Percentiles rank a stretch among this genome's conserved stretches.
Conservation (phyloP, 30 jellyfish, hydroid and myxozoan species). For the Hydractinia symbiolongicarpus region DNA sequence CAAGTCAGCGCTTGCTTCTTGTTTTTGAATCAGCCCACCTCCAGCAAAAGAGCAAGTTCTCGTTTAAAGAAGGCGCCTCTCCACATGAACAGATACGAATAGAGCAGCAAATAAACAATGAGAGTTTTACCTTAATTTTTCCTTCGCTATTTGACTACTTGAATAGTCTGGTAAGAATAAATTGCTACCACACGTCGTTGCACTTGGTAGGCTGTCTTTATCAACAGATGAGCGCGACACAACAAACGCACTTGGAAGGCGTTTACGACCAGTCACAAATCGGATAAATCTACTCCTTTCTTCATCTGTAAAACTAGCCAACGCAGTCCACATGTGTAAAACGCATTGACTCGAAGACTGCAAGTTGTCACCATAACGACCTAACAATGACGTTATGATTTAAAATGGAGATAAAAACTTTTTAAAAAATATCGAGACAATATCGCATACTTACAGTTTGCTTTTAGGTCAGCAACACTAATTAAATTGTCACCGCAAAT, state of each 20-base stretch:
- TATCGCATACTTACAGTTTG: slow-evolving; percentile 63
- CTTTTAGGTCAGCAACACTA: slow-evolving; percentile 60
- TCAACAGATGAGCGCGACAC: slow-evolving; percentile 57
- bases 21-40: too few relatives aligned
- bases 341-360: slow-evolving; percentile 52
- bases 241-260: slow-evolving; percentile 80
- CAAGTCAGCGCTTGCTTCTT: too few relatives aligned
- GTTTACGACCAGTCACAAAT: slow-evolving; percentile 82
- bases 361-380: slow-evolving; percentile 82
- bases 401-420: background rate
- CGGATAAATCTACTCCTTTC: slow-evolving; percentile 80
- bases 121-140: slow-evolving; percentile 55
- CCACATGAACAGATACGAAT: background rate
- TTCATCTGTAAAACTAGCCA: slow-evolving; percentile 49
- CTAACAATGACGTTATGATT: slow-evolving; percentile 19
- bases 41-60: too few relatives aligned
- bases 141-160: slow-evolving; percentile 56
- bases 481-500: slow-evolving; percentile 80
- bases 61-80: background rate
- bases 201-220: slow-evolving; percentile 65
- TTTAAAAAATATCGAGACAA: background rate
- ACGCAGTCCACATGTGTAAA: slow-evolving; percentile 65
- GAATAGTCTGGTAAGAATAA: slow-evolving; percentile 74
- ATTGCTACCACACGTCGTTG: slow-evolving; percentile 91
- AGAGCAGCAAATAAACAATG: background rate